phyloP scores from a whole-genome alignment of 1,140 invertebrate genomes.

The Popillia japonica region DNA sequence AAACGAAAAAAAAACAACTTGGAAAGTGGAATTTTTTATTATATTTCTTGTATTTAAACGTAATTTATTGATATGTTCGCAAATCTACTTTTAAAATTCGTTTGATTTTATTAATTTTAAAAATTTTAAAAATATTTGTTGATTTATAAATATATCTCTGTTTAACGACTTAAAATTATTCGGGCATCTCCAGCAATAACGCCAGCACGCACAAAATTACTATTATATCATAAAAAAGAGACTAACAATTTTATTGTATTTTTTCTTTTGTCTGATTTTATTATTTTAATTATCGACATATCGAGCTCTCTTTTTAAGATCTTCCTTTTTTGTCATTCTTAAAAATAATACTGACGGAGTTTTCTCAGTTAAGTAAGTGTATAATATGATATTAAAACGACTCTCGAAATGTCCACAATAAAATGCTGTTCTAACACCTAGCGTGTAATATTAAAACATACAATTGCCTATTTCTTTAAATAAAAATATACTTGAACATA shows the following conservation, averaged over 20 bases:
- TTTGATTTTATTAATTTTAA: neutral
- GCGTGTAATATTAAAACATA: neutral
- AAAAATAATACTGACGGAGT: neutral
- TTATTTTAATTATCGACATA: neutral
- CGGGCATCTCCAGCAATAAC: slow-evolving; percentile 3
- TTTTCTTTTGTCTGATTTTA: neutral
- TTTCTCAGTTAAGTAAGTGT: neutral
- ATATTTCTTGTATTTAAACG: neutral
- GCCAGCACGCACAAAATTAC: slow-evolving; percentile 3
- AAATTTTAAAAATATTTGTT: slow-evolving; percentile 5
- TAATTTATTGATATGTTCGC: neutral
- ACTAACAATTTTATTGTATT: neutral
- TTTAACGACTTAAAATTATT: slow-evolving; percentile 13
- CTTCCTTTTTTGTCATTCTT: neutral
- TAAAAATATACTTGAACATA: neutral
- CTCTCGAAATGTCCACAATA: neutral
- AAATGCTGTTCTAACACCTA: neutral
- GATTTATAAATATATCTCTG: neutral
- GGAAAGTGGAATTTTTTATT: no score
- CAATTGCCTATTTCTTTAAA: slow-evolving; percentile 2
- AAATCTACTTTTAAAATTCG: neutral
- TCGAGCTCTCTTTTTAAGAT: neutral
- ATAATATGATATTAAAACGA: neutral
- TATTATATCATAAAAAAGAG: neutral
- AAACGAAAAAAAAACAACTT: no score